These are phyloP conservation scores for Styela clava DNA, from an alignment of 23 tunicate genomes.

Conservation along the genomic window DNA sequence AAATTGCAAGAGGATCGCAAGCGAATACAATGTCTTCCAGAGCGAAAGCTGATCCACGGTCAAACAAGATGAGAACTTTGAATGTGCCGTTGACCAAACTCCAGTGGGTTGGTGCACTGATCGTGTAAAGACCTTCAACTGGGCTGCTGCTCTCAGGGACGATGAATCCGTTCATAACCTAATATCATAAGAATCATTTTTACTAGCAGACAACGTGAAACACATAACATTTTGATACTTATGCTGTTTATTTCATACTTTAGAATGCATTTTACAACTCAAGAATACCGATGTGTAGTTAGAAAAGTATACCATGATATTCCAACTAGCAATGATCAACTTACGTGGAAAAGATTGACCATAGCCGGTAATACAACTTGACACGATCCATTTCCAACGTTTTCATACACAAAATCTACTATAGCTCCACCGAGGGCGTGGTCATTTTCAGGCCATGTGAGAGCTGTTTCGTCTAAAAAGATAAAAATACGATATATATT, in stretches of 20 bases:
- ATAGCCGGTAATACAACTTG: neutral
- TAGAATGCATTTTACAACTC: too few species aligned
- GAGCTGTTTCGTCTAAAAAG: neutral
- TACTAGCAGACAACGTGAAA: too few species aligned
- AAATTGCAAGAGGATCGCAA: constrained; percentile 10
- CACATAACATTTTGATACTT: too few species aligned
- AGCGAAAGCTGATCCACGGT: constrained; percentile 5
- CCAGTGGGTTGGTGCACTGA: constrained; percentile 26
- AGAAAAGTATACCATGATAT: too few species aligned
- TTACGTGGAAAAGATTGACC: constrained; percentile 27
- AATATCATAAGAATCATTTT: too few species aligned
- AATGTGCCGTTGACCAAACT: constrained; percentile 6
- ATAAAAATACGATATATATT: too few species aligned
- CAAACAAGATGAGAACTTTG: constrained; percentile 12
- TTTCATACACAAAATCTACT: constrained; percentile 1
- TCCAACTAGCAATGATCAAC: too few species aligned
- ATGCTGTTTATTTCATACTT: too few species aligned
- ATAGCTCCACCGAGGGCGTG: constrained; percentile 14
- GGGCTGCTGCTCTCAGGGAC: constrained; percentile 16
- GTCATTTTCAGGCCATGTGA: constrained; percentile 15
- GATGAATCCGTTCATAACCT: constrained; percentile 28
- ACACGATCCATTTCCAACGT: constrained; percentile 15
- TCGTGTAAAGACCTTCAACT: constrained; percentile 11
- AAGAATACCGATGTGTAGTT: too few species aligned
- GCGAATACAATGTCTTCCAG: neutral